Evolutionary conservation across 2,113 vertebrate genomes (phyloP), one percentile per base, ranked within the genome.

Genomic region (Camelus dromedarius): DNA sequence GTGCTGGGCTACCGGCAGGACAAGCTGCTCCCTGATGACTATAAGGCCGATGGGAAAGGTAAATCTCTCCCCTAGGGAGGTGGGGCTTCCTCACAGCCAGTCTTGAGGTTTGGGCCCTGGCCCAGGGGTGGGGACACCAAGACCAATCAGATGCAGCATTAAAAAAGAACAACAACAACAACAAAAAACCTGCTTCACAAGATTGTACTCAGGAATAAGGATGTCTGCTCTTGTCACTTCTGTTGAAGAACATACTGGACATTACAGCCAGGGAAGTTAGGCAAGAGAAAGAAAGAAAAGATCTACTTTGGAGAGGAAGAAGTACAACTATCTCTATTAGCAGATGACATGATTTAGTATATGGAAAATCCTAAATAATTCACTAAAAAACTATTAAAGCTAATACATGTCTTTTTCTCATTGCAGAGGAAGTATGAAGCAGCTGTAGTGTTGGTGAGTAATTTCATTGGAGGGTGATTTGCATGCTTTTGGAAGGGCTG

Each of bases 1-100:
- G 99, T 99, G 54, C 95, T 99, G 95, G 99, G 99, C 42, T 99
- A 99, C 98, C 97, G 99, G 30, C 99, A 99, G 97, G 99, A 99
- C 98, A 99, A 99, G 83, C 99, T 99, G 91, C 99, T 99, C 35
- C 99, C 99, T 0, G 99, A 99, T 0, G 99, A 99, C 98, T 99
- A 99, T 98, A 99, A 99, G 96, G 99, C 99, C 48, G 99, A 99
- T 72, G 98, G 56, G 8, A 99, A 99, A 98, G 99, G 99, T 99
- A 97, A 98, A 24, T 0, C 1, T 1, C 19, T 26, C n/a, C 13
- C 35, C 58, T 8, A 2, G 75, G 50, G 54, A 42, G 46, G 30
- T 8, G 32, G 64, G 54, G 46, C 56, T 76, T 80, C 82, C 19
- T 75, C 32, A 28, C 12, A 28, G 50, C 91, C 42, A 16, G 46